phyloP scores from a whole-genome alignment of 2,113 vertebrate species.

The Caranx melampygus region DNA sequence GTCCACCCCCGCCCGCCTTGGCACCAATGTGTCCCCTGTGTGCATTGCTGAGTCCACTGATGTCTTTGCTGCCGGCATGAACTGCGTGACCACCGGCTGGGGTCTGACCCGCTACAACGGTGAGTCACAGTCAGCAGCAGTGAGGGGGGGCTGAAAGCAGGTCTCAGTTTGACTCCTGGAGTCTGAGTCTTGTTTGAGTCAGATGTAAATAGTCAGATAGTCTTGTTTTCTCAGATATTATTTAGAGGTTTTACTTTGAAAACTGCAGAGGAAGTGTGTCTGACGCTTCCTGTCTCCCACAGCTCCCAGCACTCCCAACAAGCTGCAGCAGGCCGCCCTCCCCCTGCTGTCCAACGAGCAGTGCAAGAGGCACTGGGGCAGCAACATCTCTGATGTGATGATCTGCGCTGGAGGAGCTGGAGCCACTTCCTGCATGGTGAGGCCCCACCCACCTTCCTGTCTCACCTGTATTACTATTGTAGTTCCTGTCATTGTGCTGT shows the following conservation, averaged over 20 bases:
- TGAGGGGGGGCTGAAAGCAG: too few species aligned
- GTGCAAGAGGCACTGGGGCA: constrained; percentile 73
- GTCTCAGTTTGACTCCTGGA: too few species aligned
- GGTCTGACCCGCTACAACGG: constrained; percentile 78
- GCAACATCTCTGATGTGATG: constrained; percentile 75
- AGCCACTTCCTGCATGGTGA: constrained; percentile 77
- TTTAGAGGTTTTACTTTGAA: constrained; percentile 10
- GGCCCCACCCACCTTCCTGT: constrained; percentile 1
- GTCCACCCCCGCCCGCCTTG: constrained; percentile 65
- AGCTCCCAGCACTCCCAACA: constrained; percentile 78
- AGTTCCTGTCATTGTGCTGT: too few species aligned
- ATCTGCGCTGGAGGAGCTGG: constrained; percentile 72
- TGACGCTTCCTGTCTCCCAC: not conserved
- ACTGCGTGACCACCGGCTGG: constrained; percentile 81
- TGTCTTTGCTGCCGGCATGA: constrained; percentile 66
- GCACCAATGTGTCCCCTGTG: constrained; percentile 61
- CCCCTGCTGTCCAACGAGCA: constrained; percentile 74
- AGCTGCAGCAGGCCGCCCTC: constrained; percentile 78
- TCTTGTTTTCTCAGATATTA: too few species aligned
- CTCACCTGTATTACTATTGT: not conserved
- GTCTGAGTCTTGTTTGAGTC: too few species aligned
- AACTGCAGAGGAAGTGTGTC: not conserved
- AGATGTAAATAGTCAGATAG: too few species aligned
- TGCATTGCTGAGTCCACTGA: constrained; percentile 63
- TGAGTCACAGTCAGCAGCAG: constrained; percentile 26